A percentile compares a stretch with the other conserved stretches of the same genome.
Conservation (phyloP, 2,113 vertebrate species). For the Hystrix cristata region DNA sequence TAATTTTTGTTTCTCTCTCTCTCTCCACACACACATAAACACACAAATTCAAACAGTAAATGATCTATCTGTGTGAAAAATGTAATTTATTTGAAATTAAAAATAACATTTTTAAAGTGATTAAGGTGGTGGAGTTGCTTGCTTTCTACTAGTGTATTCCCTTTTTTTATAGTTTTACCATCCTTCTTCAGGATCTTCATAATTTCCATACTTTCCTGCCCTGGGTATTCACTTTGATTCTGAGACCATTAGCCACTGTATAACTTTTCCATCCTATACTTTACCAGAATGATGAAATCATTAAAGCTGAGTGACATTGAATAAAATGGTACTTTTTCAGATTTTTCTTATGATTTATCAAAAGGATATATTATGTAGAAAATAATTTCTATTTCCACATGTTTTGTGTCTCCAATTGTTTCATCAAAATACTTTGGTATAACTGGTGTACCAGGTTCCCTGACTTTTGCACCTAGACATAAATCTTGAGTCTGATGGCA, state of each 20-base stretch:
- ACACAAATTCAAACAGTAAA: neutral
- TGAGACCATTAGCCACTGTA: neutral
- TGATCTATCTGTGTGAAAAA: neutral
- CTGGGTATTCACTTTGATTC: neutral
- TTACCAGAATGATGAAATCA: constrained; percentile 79
- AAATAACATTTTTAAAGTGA: neutral
- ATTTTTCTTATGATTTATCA: constrained; percentile 82
- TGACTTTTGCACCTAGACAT: constrained; percentile 76
- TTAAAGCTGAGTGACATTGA: constrained; percentile 77
- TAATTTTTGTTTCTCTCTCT: neutral
- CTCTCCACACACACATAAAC: neutral
- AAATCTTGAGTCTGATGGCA: constrained; percentile 57
- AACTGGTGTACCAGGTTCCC: constrained; percentile 47
- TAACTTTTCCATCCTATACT: constrained; percentile 18
- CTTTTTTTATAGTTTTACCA: constrained; percentile 37
- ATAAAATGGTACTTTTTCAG: constrained; percentile 78
- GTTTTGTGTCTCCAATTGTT: constrained; percentile 68
- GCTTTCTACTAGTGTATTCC: neutral
- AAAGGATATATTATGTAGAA: constrained; percentile 53
- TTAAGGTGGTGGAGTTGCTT: neutral
- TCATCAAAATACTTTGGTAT: constrained; percentile 73
- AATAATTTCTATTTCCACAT: constrained; percentile 66
- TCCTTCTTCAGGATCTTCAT: neutral
- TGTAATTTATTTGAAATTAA: neutral
- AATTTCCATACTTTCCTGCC: neutral